Percentiles rank a stretch among this genome's conserved stretches.
Evolutionary conservation across 2,113 vertebrate genomes (phyloP).

Genomic region (Nothobranchius kuhntae): DNA sequence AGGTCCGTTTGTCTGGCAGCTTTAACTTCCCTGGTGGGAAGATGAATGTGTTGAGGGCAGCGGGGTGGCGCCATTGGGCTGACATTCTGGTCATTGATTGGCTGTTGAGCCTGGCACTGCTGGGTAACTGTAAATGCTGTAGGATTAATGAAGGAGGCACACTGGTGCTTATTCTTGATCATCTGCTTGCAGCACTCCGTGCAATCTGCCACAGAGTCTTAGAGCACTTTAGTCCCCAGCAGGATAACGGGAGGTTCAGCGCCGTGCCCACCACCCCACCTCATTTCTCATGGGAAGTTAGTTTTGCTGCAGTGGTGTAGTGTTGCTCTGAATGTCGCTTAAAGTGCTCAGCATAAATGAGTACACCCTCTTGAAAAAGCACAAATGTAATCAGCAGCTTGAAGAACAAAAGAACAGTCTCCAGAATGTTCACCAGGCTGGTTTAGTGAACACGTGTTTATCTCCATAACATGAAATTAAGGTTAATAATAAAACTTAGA

Average conservation of each 20-base stretch:
- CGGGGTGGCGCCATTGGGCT: constrained; percentile 59
- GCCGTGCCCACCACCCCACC: constrained; percentile 6
- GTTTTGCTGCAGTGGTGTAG: constrained; percentile 7
- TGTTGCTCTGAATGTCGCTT: constrained; percentile 20
- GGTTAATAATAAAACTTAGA: too few species aligned
- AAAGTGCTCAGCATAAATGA: too few species aligned
- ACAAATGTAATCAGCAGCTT: too few species aligned
- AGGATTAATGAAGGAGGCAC: constrained; percentile 73
- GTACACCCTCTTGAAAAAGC: too few species aligned
- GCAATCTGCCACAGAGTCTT: constrained; percentile 68
- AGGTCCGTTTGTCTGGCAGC: constrained; percentile 53
- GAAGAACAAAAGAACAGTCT: too few species aligned
- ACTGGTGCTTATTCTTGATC: constrained; percentile 70
- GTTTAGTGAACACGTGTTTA: too few species aligned
- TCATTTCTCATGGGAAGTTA: constrained; percentile 27
- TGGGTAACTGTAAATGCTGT: constrained; percentile 64
- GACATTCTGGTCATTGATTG: constrained; percentile 61
- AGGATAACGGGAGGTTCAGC: constrained; percentile 32
- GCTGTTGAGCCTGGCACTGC: constrained; percentile 50
- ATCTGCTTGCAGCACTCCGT: constrained; percentile 56
- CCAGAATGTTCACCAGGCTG: too few species aligned
- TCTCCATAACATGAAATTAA: too few species aligned
- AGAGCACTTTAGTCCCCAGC: constrained; percentile 52
- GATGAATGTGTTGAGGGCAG: constrained; percentile 71
- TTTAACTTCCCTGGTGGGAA: constrained; percentile 64